Base-by-base conservation (phyloP, 2,113 vertebrate genomes). In the Spermophilus dauricus region DNA sequence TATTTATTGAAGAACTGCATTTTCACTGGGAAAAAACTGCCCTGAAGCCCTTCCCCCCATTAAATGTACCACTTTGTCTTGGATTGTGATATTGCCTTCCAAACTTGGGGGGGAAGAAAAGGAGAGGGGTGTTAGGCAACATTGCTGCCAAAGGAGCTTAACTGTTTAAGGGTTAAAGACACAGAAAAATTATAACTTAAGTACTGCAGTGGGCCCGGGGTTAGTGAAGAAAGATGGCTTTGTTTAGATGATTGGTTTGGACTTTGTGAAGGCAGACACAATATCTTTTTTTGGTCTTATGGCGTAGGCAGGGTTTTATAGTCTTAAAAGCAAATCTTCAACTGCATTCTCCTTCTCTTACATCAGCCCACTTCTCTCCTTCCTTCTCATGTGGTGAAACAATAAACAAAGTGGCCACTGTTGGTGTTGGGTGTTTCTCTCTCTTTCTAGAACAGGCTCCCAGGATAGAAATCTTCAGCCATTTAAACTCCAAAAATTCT, bases 361-460 rank as follows among this genome's bases (percentile, higher is more conserved):
- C 98, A 98, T 99, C 99, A 99, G 98, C 96, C 98, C 92, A 82
- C 96, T 85, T 92, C 96, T 97, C 28, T 0, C 96, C 94, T 98
- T 97, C 96, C 73, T 72, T 98, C 97, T 98, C 63, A 1, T 98
- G 97, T 96, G 87, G 73, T 85, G 76, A 97, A 98, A 99, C 98
- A 99, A 99, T 98, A 61, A 98, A 99, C 99, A 99, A 99, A 99
- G 99, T 78, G 8, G 30, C 97, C 98, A 97, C 96, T 99, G 99
- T 99, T 98, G 92, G 37, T 80, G 14, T 61, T 70, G 53, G 86
- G 11, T n/a, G 0, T 83, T 86, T 73, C 53, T 82, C 42, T n/a
- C 45, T 76, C 76, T 80, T 73, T 93, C 86, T 76, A 34, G 56
- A 39, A 26, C 70, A 87, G 58, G 76, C 83, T 92, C 89, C 88